Conservation (phyloP, 2,797 vertebrate genomes). For the Acrossocheilus wenchowensis region DNA sequence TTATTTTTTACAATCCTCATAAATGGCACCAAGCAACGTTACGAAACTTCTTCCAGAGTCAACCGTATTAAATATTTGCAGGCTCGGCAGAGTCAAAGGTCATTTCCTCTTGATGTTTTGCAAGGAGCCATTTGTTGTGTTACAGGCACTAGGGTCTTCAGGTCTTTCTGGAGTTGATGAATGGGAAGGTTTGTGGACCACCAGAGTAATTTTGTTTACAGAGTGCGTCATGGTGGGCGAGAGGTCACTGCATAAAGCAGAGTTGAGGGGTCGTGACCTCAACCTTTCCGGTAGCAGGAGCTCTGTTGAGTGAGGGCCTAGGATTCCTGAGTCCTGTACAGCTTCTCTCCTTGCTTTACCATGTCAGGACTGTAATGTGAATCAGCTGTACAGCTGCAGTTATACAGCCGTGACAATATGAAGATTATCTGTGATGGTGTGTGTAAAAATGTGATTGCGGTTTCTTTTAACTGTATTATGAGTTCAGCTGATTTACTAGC, state of each 20-base stretch:
- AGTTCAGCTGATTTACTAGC: slow-evolving; percentile 8
- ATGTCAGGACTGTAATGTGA: slow-evolving; percentile 39
- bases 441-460: neutral
- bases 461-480: slow-evolving; percentile 6
- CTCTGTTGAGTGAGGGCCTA: slow-evolving; percentile 25
- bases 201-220: slow-evolving; percentile 59
- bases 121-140: slow-evolving; percentile 65
- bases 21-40: slow-evolving; percentile 69
- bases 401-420: slow-evolving; percentile 13
- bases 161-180: slow-evolving; percentile 55
- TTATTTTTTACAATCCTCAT: slow-evolving; percentile 64
- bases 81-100: slow-evolving; percentile 51
- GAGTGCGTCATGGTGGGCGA: slow-evolving; percentile 34
- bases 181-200: slow-evolving; percentile 53
- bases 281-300: slow-evolving; percentile 43
- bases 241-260: slow-evolving; percentile 45
- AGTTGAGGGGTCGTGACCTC: slow-evolving; percentile 45
- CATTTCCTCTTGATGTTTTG: slow-evolving; percentile 69
- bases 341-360: neutral
- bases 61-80: slow-evolving; percentile 56
- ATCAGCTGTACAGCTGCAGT: slow-evolving; percentile 44
- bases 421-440: slow-evolving; percentile 25
- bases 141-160: slow-evolving; percentile 53
- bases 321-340: slow-evolving; percentile 43
- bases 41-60: slow-evolving; percentile 48